Percentiles rank a stretch among this genome's conserved stretches.
These are phyloP conservation scores for Malurus splendens DNA, from an alignment of 2,797 vertebrate genomes.

Conservation along the genomic window DNA sequence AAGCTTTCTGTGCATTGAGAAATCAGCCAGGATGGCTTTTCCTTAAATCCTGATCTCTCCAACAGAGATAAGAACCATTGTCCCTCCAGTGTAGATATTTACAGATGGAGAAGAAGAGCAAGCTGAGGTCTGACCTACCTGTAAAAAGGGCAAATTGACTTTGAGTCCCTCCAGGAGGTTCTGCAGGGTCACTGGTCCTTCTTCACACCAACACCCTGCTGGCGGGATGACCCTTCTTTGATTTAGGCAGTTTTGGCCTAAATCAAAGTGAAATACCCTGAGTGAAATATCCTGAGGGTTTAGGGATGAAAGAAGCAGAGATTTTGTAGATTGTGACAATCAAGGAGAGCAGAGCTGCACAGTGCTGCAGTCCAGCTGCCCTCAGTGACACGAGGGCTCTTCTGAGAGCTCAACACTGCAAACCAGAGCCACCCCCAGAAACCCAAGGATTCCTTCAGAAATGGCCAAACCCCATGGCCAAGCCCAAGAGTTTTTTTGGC, in stretches of 20 bases:
- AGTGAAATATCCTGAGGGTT: background rate
- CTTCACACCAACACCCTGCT: background rate
- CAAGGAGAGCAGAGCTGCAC: background rate
- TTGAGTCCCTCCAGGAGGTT: background rate
- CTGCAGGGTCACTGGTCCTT: background rate
- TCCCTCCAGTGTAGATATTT: background rate
- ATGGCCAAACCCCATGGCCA: background rate
- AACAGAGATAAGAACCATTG: background rate
- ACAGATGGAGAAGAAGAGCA: background rate
- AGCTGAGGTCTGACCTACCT: background rate
- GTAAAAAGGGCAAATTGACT: background rate
- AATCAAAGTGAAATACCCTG: too few species aligned
- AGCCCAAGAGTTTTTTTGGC: background rate
- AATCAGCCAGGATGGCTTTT: background rate
- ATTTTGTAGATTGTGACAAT: accelerated
- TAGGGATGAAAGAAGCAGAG: background rate
- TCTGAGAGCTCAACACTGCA: background rate
- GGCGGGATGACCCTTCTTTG: background rate
- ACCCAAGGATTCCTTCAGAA: background rate
- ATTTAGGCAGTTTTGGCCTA: background rate
- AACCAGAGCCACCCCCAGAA: background rate
- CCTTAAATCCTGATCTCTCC: background rate
- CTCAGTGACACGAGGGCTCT: background rate
- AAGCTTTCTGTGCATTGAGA: background rate
- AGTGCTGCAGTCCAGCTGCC: background rate